Percentiles rank a stretch among this genome's conserved stretches.
Evolutionary conservation across 2,888 invertebrate genomes (phyloP).

Genomic region (Teleiodes luculella): DNA sequence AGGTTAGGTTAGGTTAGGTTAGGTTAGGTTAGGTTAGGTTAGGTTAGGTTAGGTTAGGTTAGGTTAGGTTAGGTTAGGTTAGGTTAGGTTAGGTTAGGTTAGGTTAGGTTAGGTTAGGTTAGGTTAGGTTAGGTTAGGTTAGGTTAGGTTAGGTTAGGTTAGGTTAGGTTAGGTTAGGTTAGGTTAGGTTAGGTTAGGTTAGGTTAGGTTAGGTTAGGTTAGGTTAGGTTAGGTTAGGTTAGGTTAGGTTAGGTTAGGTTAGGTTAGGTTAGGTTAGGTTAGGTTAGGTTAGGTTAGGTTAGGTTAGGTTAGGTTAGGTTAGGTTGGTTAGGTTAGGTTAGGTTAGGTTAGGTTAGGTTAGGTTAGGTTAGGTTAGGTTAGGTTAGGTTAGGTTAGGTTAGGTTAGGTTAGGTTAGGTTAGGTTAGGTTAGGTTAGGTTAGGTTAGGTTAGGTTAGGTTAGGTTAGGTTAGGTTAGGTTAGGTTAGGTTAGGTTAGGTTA

Average conservation of each 20-base stretch:
- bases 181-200: constrained; percentile 9
- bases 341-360: constrained; percentile 15
- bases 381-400: constrained; percentile 12
- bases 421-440: constrained; percentile 13
- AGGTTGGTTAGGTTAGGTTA: constrained; percentile 12
- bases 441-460: constrained; percentile 20
- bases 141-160: constrained; percentile 12
- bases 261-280: constrained; percentile 5
- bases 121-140: constrained; percentile 5
- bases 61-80: constrained; percentile 15
- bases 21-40: constrained; percentile 11
- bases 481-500: constrained; percentile 17
- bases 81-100: constrained; percentile 14
- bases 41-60: constrained; percentile 10
- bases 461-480: constrained; percentile 17
- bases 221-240: constrained; percentile 11
- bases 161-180: constrained; percentile 12
- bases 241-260: neutral
- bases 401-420: constrained; percentile 12
- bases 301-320: constrained; percentile 3
- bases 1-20: constrained; percentile 19
- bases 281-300: constrained; percentile 4
- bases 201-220: constrained; percentile 14
- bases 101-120: constrained; percentile 12
- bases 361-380: constrained; percentile 12